Conservation (phyloP, 2,113 vertebrate species). For the Odontesthes bonariensis region DNA sequence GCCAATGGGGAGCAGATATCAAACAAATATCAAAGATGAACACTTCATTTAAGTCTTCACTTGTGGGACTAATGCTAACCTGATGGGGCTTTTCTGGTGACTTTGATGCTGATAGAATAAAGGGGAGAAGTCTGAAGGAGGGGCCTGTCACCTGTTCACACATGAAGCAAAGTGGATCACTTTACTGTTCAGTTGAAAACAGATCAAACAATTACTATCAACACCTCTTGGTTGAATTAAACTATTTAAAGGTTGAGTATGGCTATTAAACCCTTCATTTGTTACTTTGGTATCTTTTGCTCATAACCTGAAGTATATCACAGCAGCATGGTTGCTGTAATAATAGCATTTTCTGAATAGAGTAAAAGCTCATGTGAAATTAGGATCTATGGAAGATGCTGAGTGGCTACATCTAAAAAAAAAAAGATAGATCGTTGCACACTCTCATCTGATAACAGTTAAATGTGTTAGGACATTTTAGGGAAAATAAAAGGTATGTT, state of each 20-base stretch:
- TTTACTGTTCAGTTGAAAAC: conserved; percentile 45
- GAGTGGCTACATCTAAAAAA: background rate
- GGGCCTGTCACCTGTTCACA: conserved; percentile 72
- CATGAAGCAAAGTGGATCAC: conserved; percentile 64
- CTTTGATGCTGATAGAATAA: conserved; percentile 77
- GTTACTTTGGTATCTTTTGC: conserved; percentile 31
- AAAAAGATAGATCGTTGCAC: background rate
- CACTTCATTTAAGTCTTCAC: conserved; percentile 66
- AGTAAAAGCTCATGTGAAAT: background rate
- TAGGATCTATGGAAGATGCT: background rate
- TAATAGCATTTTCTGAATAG: background rate
- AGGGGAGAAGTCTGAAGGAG: conserved; percentile 50
- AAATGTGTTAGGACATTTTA: background rate
- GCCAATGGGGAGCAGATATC: conserved; percentile 55
- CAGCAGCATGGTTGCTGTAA: conserved; percentile 1
- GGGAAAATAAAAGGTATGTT: background rate
- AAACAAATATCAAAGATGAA: conserved; percentile 77
- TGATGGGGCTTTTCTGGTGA: conserved; percentile 71
- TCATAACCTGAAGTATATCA: conserved; percentile 11
- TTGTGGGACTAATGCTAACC: conserved; percentile 57
- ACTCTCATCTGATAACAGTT: background rate
- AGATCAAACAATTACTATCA: conserved; percentile 70
- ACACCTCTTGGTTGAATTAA: conserved; percentile 42
- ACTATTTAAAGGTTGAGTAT: conserved; percentile 19
- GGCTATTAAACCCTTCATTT: conserved; percentile 19